Evolutionary conservation across 2,888 invertebrate species (phyloP), one percentile per base, ranked within the genome.

Genomic region (Isoperla grammatica): DNA sequence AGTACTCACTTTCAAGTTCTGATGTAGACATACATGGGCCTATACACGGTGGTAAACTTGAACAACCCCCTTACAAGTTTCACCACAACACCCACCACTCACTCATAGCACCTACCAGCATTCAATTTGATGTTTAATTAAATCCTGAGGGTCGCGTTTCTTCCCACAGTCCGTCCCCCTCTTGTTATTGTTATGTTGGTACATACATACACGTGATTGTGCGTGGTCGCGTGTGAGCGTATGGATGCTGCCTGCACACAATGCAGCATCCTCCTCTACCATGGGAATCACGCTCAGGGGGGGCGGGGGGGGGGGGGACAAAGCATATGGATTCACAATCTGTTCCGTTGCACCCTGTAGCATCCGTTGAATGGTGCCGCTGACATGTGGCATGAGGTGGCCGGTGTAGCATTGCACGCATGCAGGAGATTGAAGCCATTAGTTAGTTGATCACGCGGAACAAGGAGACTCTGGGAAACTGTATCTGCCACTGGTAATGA

Each of bases 371-470:
- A 11, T 35, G 39, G 29, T 39, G 37, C 12, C 19, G 53, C 39
- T 53, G 53, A 53, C 53, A 53, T 53, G 53, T 37, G 53, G 39
- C 53, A 39, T 53, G 17, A 53, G 53, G 37, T 50, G 15, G 15
- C 29, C 15, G 23, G 35, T 29, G 29, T 29, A 29, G 4, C 5
- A 6, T 6, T 29, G 29, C 29, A 29, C 8, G 29, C 5, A 29
- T 3, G 49, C 22, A 15, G n/a, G 49, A 20, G 49, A 23, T 22
- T 50, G 49, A 22, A 22, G 17, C 17, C 39, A 53, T 53, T 53
- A 53, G 53, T 37, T 39, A 39, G 53, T 53, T 53, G 53, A 53
- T 53, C 39, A 37, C 39, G 53, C 39, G 53, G 53, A 53, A 53
- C 53, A 53, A 39, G 29, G 49, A 39, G 53, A 37, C 20, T 37